phyloP scores from a whole-genome alignment of 2,888 invertebrate species.

The Galerucella pusilla region DNA sequence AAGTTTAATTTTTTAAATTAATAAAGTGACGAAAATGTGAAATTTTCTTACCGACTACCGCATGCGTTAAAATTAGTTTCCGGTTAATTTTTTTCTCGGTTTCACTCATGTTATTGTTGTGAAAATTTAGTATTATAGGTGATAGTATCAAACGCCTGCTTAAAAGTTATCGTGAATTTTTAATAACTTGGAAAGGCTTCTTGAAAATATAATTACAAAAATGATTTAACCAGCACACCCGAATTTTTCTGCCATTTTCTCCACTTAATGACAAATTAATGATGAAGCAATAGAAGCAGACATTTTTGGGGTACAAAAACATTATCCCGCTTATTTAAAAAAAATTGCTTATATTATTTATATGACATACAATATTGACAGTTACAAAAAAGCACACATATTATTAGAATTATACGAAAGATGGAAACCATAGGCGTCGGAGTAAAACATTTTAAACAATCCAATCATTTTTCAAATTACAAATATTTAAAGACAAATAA shows the following conservation, averaged over 20 bases:
- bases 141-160: too few species aligned
- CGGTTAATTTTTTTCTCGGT: too few species aligned
- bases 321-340: constrained; percentile 26
- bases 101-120: too few species aligned
- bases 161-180: too few species aligned
- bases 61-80: too few species aligned
- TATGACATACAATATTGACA: constrained; percentile 63
- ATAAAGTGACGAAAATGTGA: too few species aligned
- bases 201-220: too few species aligned
- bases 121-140: too few species aligned
- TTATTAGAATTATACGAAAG: constrained; percentile 14
- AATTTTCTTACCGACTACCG: too few species aligned
- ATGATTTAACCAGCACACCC: background rate
- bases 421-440: constrained; percentile 14
- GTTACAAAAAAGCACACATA: constrained; percentile 59
- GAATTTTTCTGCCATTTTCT: constrained; percentile 7
- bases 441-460: background rate
- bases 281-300: constrained; percentile 15
- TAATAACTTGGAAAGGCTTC: too few species aligned
- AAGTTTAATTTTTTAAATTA: too few species aligned
- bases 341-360: constrained; percentile 34
- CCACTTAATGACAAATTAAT: background rate
- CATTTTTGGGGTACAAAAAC: constrained; percentile 16
- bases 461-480: background rate
- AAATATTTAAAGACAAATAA: too few species aligned